Conservation (phyloP, 2,888 invertebrate genomes). For the Dione vanillae region DNA sequence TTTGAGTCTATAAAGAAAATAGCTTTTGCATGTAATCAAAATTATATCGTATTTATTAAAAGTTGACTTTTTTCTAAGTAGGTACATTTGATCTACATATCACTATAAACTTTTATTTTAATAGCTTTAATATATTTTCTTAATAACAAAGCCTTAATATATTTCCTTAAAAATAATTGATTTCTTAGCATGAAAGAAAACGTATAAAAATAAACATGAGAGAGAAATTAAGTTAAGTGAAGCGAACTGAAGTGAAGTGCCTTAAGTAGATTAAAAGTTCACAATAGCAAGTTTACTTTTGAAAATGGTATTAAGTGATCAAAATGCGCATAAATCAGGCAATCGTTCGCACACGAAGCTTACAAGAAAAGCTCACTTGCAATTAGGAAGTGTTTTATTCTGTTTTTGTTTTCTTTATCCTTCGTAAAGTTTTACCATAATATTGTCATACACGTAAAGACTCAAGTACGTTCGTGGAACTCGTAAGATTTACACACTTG, state of each 20-base stretch:
- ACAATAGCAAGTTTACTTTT: slow-evolving; percentile 34
- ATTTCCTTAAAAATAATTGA: not conserved
- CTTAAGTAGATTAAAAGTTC: slow-evolving; percentile 44
- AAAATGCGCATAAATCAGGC: slow-evolving; percentile 55
- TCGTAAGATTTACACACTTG: slow-evolving; percentile 14
- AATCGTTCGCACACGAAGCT: slow-evolving; percentile 49
- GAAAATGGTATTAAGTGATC: slow-evolving; percentile 42
- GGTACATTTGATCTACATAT: too few relatives aligned
- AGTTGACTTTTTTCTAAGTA: too few relatives aligned
- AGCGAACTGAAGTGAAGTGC: slow-evolving; percentile 22
- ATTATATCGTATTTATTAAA: not conserved
- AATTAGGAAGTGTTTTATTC: slow-evolving; percentile 64
- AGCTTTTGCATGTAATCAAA: not conserved
- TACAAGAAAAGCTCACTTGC: slow-evolving; percentile 66
- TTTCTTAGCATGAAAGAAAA: not conserved
- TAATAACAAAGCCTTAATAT: too few relatives aligned
- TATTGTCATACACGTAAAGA: slow-evolving; percentile 10
- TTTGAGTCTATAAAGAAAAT: not conserved
- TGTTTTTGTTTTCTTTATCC: slow-evolving; percentile 32
- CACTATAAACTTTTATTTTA: too few relatives aligned
- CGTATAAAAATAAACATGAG: slow-evolving; percentile 15
- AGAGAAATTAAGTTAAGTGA: slow-evolving; percentile 15
- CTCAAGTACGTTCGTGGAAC: slow-evolving; percentile 6
- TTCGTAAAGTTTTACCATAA: slow-evolving; percentile 22
- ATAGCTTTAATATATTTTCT: too few relatives aligned